Conservation (phyloP, 1,140 invertebrate species). For the Ooceraea biroi region DNA sequence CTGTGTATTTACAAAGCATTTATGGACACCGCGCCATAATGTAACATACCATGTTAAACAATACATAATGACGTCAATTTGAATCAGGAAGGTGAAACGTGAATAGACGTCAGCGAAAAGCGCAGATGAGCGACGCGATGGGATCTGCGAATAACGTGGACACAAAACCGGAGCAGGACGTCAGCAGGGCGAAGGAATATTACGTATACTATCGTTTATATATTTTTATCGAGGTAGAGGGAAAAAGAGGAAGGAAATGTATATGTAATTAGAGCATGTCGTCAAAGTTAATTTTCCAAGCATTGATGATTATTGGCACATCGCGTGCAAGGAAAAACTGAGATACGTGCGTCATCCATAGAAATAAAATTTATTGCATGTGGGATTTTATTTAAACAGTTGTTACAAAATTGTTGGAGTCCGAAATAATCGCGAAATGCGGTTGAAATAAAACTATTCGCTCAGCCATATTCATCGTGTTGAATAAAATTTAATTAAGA, state of each 20-base stretch:
- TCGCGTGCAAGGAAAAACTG: not conserved
- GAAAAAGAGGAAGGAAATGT: too few species aligned
- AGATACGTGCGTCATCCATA: not conserved
- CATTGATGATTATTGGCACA: not conserved
- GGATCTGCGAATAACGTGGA: constrained; percentile 47
- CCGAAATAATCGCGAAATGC: constrained; percentile 21
- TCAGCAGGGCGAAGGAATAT: constrained; percentile 16
- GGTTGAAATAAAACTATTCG: not conserved
- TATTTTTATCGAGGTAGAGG: too few species aligned
- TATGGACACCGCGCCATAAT: constrained; percentile 39
- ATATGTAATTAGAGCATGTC: not conserved
- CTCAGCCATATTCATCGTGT: not conserved
- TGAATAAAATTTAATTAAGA: constrained; percentile 42
- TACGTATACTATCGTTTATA: constrained; percentile 23
- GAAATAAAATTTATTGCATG: constrained; percentile 14
- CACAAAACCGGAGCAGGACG: constrained; percentile 8
- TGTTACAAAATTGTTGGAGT: not conserved
- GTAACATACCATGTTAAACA: constrained; percentile 42
- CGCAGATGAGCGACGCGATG: constrained; percentile 29
- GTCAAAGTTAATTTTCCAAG: not conserved
- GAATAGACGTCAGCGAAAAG: constrained; percentile 45
- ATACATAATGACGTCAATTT: constrained; percentile 43
- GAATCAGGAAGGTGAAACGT: constrained; percentile 29
- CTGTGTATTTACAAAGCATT: constrained; percentile 51
- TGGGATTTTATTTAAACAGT: constrained; percentile 3